phyloP scores from a whole-genome alignment of 1,140 invertebrate species.

The Drosophila bocki region DNA sequence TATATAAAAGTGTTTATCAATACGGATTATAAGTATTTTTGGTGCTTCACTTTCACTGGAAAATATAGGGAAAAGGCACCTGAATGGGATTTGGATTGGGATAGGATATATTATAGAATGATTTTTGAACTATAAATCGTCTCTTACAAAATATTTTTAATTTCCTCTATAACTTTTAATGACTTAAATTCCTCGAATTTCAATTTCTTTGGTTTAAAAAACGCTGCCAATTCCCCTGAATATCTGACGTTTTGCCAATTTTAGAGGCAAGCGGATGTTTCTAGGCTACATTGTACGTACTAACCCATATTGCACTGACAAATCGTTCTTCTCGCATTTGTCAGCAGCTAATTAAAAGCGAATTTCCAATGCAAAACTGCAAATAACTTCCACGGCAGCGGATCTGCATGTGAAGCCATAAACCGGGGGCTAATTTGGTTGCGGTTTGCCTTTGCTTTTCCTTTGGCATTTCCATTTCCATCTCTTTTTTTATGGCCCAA shows the following conservation, averaged over 20 bases:
- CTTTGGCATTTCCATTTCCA: slow-evolving; percentile 27
- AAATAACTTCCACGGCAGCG: slow-evolving; percentile 69
- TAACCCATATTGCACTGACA: slow-evolving; percentile 60
- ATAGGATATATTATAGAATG: not conserved
- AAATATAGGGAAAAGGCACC: slow-evolving; percentile 5
- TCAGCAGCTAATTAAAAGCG: slow-evolving; percentile 80
- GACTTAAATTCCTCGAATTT: not conserved
- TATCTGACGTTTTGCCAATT: slow-evolving; percentile 41
- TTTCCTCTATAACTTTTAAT: not conserved
- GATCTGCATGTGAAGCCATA: slow-evolving; percentile 62
- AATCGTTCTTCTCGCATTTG: slow-evolving; percentile 54
- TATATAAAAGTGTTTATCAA: slow-evolving; percentile 47
- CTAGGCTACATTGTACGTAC: slow-evolving; percentile 64
- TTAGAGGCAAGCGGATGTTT: slow-evolving; percentile 65
- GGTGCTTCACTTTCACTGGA: slow-evolving; percentile 3
- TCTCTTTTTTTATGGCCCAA: slow-evolving; percentile 54
- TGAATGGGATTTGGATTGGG: not conserved
- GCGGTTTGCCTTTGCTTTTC: slow-evolving; percentile 30
- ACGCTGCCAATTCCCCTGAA: not conserved
- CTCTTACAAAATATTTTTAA: not conserved
- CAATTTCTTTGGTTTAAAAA: not conserved
- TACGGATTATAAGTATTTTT: not conserved
- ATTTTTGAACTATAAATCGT: no score
- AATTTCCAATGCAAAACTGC: slow-evolving; percentile 67
- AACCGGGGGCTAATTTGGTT: slow-evolving; percentile 72